These are phyloP conservation scores for Anas georgica DNA, from an alignment of 2,797 vertebrate species.

Conservation along the genomic window DNA sequence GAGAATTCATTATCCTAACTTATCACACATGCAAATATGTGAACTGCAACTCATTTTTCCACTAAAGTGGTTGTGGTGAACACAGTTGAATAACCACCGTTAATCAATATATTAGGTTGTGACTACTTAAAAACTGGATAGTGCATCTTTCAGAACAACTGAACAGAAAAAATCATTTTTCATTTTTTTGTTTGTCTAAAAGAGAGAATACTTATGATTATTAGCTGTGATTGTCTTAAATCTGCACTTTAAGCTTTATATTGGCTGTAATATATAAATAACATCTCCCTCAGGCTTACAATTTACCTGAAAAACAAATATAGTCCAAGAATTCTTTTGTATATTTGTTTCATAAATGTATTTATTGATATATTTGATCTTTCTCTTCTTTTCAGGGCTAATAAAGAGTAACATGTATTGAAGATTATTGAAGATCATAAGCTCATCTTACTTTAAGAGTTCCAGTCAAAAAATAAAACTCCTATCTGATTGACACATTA, in stretches of 20 bases:
- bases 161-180: not conserved
- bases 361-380: not conserved
- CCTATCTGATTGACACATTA: conserved; percentile 18
- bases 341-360: conserved; percentile 30
- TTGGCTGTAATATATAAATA: not conserved
- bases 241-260: not conserved
- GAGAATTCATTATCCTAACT: not conserved
- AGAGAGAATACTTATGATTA: not conserved
- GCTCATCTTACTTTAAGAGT: conserved; percentile 29
- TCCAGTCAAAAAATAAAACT: conserved; percentile 46
- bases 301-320: not conserved
- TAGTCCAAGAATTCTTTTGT: not conserved
- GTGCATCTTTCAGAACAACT: not conserved
- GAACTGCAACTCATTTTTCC: not conserved
- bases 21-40: not conserved
- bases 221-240: not conserved
- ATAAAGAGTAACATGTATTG: conserved; percentile 4
- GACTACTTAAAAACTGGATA: conserved; percentile 43
- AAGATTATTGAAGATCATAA: conserved; percentile 25
- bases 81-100: not conserved
- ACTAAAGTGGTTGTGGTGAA: conserved; percentile 34
- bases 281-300: not conserved
- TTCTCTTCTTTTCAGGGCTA: not conserved
- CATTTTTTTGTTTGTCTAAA: not conserved
- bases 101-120: conserved; percentile 47